Percentiles rank a stretch among this genome's conserved stretches.
Evolutionary conservation across 2,113 vertebrate species (phyloP).

Genomic region (Hemichromis elongatus): DNA sequence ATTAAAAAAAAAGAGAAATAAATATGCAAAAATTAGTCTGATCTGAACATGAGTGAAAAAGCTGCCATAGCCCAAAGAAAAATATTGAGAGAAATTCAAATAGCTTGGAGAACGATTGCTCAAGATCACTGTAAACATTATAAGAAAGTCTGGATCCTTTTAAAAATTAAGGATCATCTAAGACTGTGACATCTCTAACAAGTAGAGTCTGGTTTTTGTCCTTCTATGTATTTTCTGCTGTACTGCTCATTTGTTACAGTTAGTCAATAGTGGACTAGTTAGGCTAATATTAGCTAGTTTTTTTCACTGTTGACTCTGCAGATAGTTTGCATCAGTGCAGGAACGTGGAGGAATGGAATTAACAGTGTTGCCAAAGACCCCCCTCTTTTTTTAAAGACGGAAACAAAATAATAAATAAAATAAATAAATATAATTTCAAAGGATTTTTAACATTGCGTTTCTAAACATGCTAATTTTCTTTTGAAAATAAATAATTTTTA

Average conservation of each 20-base stretch:
- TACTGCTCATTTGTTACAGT: not conserved
- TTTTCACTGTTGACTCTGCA: not conserved
- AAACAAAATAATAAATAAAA: not conserved
- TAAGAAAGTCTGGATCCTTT: not conserved
- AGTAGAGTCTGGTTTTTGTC: not conserved
- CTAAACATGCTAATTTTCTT: not conserved
- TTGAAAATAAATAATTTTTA: not conserved
- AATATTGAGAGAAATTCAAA: not conserved
- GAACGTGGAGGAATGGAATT: not conserved
- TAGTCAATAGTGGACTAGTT: not conserved
- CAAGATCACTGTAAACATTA: not conserved
- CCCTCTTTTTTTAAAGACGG: not conserved
- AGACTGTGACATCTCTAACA: not conserved
- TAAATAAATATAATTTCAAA: not conserved
- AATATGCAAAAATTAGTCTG: not conserved
- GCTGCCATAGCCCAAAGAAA: accelerated
- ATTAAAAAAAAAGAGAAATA: not conserved
- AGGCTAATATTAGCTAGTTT: not conserved
- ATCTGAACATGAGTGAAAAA: not conserved
- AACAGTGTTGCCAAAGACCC: not conserved
- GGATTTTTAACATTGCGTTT: not conserved
- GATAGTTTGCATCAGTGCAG: not conserved
- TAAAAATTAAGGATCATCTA: not conserved
- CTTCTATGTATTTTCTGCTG: not conserved
- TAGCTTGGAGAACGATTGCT: not conserved